Percentiles rank a stretch among this genome's conserved stretches.
These are phyloP conservation scores for Osmerus eperlanus DNA, from an alignment of 2,113 vertebrate species.

Conservation along the genomic window DNA sequence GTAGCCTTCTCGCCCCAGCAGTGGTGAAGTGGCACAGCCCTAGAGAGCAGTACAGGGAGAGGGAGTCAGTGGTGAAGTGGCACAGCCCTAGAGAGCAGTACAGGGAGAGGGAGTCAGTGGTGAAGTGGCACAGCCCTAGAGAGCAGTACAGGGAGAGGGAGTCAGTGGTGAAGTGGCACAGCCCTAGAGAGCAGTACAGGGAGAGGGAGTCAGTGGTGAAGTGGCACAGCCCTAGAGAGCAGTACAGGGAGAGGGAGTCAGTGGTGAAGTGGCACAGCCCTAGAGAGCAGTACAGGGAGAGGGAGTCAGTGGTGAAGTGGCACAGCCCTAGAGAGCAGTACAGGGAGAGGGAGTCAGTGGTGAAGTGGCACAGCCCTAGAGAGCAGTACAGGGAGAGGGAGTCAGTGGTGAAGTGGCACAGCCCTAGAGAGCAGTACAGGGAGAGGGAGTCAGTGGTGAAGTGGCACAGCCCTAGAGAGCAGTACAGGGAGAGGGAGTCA, in stretches of 20 bases:
- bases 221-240: conserved; percentile 37
- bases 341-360: neutral
- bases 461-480: conserved; percentile 37
- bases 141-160: conserved; percentile 5
- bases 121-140: conserved; percentile 49
- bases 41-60: conserved; percentile 4
- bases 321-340: conserved; percentile 31
- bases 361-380: conserved; percentile 49
- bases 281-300: conserved; percentile 4
- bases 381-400: conserved; percentile 5
- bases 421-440: conserved; percentile 27
- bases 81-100: conserved; percentile 31
- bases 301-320: conserved; percentile 35
- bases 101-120: neutral
- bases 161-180: conserved; percentile 40
- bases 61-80: conserved; percentile 35
- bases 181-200: conserved; percentile 27
- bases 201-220: conserved; percentile 25
- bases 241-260: conserved; percentile 3
- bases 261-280: conserved; percentile 49
- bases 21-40: conserved; percentile 53
- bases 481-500: conserved; percentile 3
- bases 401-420: conserved; percentile 40
- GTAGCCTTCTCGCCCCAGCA: no score
- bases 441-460: conserved; percentile 25